A percentile compares a stretch with the other conserved stretches of the same genome.
These are phyloP conservation scores for Phorcus lineatus DNA, from an alignment of 2,888 invertebrate species.

Conservation along the genomic window DNA sequence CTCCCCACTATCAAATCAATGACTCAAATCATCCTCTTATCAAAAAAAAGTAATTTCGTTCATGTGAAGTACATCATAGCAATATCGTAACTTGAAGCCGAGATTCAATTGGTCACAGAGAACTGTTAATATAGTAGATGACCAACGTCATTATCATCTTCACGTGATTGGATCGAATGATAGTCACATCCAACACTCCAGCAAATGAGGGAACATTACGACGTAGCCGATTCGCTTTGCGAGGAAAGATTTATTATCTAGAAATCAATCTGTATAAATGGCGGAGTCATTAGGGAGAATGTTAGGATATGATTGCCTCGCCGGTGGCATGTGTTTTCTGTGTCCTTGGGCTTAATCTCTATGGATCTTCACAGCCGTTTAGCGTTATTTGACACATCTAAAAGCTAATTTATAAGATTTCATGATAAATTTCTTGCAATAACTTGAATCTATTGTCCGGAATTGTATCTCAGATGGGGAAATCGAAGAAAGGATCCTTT, in stretches of 20 bases:
- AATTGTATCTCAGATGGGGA: not conserved
- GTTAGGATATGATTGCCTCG: not conserved
- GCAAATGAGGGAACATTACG: not conserved
- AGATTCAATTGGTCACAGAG: too few species aligned
- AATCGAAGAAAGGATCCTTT: too few species aligned
- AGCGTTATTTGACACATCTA: not conserved
- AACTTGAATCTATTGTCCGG: not conserved
- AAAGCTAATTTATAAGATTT: not conserved
- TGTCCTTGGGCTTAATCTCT: not conserved
- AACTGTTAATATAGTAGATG: too few species aligned
- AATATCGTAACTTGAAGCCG: too few species aligned
- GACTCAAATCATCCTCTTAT: too few species aligned
- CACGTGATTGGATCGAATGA: too few species aligned
- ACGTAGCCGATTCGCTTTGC: not conserved
- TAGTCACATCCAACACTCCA: too few species aligned
- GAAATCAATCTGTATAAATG: slow-evolving; percentile 10
- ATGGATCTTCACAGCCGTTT: not conserved
- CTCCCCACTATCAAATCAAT: too few species aligned
- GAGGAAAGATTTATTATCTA: not conserved
- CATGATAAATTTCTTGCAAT: slow-evolving; percentile 7
- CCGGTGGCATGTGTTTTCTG: not conserved
- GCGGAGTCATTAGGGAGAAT: not conserved
- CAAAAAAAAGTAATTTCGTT: too few species aligned
- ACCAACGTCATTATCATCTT: too few species aligned
- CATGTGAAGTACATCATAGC: too few species aligned